Base-by-base conservation (phyloP, 2,888 invertebrate genomes). In the Philonicus albiceps region DNA sequence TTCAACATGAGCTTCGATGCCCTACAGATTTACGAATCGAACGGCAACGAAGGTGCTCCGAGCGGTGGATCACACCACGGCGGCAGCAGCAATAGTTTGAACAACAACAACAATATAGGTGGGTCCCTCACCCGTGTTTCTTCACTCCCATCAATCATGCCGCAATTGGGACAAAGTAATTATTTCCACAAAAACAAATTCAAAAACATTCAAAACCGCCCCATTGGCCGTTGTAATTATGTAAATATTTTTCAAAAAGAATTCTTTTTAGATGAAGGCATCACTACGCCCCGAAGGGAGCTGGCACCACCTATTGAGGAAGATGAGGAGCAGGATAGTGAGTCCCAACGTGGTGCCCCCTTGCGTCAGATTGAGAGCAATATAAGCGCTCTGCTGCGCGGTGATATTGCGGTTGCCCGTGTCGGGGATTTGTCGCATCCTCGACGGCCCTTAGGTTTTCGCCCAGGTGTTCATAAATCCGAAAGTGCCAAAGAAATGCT, bases 401-500 rank as follows among this genome's bases (percentile, higher is more conserved):
- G 92, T 73, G 91, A 92, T 88, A 91, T 91, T 87, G 88, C 90
- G 30, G 90, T 90, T 87, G 90, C 89, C 27, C 89, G 90, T 76
- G 89, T 91, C 27, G 90, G 90, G 43, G 92, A 91, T 75, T 89
- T 90, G 80, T 87, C 90, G 86, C 91, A 91, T 89, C 89, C 91
- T 22, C 90, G 92, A 88, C 91, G 92, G 73, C 90, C 92, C 85
- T 88, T 92, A 74, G 92, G 92, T 87, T 92, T 92, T 90, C 91
- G 94, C 89, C 91, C 92, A 72, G 95, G 95, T 89, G 95, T 95
- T 91, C 95, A 96, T 90, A 96, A 95, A 91, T 95, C 95, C 19
- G 95, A 95, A 89, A 95, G 95, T 91, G 95, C 95, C 87, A 95
- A 95, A 91, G 96, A 96, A 90, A 95, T 95, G 93, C 93, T 92